Conservation (phyloP, 1,140 invertebrate genomes). For the Tetramorium simillimum region DNA sequence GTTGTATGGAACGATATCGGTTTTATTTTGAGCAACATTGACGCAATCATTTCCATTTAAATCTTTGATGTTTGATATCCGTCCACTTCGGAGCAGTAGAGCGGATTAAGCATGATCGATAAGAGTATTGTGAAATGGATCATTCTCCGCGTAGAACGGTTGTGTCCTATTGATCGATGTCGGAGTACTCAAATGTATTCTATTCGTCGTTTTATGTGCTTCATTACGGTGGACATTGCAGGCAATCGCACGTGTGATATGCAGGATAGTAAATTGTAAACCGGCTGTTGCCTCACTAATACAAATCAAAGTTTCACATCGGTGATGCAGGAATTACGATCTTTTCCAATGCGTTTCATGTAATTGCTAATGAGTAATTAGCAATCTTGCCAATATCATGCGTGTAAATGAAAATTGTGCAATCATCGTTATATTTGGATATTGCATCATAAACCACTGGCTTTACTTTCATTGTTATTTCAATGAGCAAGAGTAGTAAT, state of each 20-base stretch:
- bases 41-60: constrained; percentile 26
- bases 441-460: neutral
- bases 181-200: constrained; percentile 29
- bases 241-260: neutral
- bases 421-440: constrained; percentile 12
- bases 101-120: constrained; percentile 53
- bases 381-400: neutral
- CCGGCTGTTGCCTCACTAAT: constrained; percentile 10
- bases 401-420: constrained; percentile 42
- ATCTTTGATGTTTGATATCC: constrained; percentile 39
- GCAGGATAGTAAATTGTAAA: constrained; percentile 52
- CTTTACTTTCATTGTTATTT: constrained; percentile 34
- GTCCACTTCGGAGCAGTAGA: neutral
- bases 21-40: constrained; percentile 21
- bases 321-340: neutral
- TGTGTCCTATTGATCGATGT: constrained; percentile 10
- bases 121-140: constrained; percentile 45
- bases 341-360: neutral
- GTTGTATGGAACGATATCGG: neutral
- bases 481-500: neutral
- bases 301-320: constrained; percentile 15
- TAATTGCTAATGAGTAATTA: constrained; percentile 42
- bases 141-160: neutral
- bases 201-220: constrained; percentile 37
- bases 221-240: constrained; percentile 26